Evolutionary conservation across 1,140 invertebrate genomes (phyloP), one percentile per base, ranked within the genome.

Genomic region (Drosophila kohkoa): DNA sequence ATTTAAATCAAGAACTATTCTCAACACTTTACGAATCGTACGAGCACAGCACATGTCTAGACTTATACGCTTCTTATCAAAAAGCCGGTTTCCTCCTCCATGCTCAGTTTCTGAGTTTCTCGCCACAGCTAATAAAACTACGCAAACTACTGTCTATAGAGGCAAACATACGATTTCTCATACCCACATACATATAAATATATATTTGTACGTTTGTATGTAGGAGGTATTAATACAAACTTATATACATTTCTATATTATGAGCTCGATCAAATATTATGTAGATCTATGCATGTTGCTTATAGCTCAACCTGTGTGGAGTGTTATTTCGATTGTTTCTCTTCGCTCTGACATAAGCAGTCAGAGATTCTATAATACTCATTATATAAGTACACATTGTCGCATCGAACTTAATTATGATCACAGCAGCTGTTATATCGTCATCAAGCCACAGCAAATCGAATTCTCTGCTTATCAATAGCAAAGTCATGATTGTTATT

Each of bases 31-130:
- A 43, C 57, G 4, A 38, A 74, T 62, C 65, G n/a, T 55, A 46
- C 58, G 65, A 74, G 30, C 10, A 25, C 20, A 15, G 16, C 38
- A 41, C 51, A 46, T 60, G 54, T 59, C 71, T 68, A 74, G 65
- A 54, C 41, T 48, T 13, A n/a, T 15, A 16, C 35, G 6, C 35
- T 13, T 48, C 65, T 74, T 69, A 74, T 74, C 71, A 64, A 64
- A 35, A 74, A 74, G 65, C 71, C 71, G 71, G 71, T 69, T 58
- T 72, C 16, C 25, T 43, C 25, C 49, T 43, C 62, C 49, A 64
- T 15, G 62, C 48, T 64, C 10, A 52, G 49, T 52, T 28, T 25
- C 20, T 58, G 2, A 20, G 28, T 15, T 54, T 15, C 51, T 32
- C 58, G 43, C 25, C 25, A 45, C 43, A 38, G 65, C 58, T 58